phyloP scores from a whole-genome alignment of 2,888 invertebrate species.

The Odontomyia ornata region DNA sequence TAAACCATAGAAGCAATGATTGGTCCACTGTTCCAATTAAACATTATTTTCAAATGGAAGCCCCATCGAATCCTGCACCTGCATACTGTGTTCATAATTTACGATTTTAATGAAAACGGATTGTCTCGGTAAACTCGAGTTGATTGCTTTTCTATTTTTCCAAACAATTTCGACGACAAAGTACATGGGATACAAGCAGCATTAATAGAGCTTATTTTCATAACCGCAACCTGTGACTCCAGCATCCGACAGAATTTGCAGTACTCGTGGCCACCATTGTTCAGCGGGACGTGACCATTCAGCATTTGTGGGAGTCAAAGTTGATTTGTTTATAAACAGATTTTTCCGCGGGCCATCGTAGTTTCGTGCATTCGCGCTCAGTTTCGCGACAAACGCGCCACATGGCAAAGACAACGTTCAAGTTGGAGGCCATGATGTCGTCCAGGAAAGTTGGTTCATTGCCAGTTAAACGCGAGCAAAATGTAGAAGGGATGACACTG shows the following conservation, averaged over 20 bases:
- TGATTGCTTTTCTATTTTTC: background rate
- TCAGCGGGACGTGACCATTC: constrained; percentile 14
- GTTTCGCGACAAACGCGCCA: background rate
- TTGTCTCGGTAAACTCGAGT: background rate
- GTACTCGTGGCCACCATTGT: background rate
- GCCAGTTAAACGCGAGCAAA: background rate
- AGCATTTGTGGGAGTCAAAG: background rate
- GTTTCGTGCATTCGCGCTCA: background rate
- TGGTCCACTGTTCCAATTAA: no score
- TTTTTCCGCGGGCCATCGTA: background rate
- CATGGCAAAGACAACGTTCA: background rate
- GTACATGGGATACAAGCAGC: background rate
- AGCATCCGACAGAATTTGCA: background rate
- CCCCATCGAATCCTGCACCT: no score
- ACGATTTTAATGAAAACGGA: background rate
- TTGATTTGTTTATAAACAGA: constrained; percentile 31
- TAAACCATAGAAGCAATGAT: no score
- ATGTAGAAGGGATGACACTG: background rate
- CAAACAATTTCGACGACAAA: no score
- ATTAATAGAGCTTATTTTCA: background rate
- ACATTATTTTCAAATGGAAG: no score
- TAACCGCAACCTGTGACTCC: background rate
- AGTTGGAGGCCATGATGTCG: background rate
- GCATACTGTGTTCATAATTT: no score
- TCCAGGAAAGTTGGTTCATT: background rate